These are phyloP conservation scores for Yponomeuta sedellus DNA, from an alignment of 2,888 invertebrate species.

Conservation along the genomic window DNA sequence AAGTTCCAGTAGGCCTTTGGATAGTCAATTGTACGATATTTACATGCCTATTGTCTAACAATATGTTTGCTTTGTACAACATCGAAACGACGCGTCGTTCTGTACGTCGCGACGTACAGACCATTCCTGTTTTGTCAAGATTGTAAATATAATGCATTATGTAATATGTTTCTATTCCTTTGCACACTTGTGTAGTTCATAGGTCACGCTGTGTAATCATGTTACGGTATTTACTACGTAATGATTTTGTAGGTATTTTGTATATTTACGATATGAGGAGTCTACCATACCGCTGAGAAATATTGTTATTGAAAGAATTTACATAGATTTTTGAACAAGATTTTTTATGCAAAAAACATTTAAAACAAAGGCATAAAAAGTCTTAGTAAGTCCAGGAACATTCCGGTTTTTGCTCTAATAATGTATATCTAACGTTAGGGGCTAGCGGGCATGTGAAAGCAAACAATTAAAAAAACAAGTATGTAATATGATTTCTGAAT, in stretches of 20 bases:
- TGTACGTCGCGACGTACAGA: background rate
- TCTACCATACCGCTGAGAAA: background rate
- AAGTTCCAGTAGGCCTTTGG: slow-evolving; percentile 9
- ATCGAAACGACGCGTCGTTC: background rate
- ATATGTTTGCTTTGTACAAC: background rate
- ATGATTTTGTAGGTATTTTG: background rate
- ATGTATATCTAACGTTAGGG: too few species aligned
- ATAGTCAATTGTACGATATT: slow-evolving; percentile 13
- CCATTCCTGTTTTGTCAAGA: background rate
- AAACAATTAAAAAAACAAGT: too few species aligned
- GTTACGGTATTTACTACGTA: background rate
- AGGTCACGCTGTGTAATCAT: background rate
- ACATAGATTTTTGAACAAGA: background rate
- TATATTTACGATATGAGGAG: background rate
- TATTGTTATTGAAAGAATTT: background rate
- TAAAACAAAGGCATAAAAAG: too few species aligned
- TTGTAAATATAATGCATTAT: background rate
- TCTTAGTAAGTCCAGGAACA: too few species aligned
- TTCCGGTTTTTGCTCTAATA: too few species aligned
- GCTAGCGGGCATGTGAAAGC: too few species aligned
- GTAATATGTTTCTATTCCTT: slow-evolving; percentile 18
- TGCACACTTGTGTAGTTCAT: slow-evolving; percentile 23
- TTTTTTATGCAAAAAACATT: too few species aligned
- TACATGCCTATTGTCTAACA: background rate
- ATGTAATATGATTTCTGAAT: too few species aligned